Evolutionary conservation across 2,113 vertebrate genomes (phyloP), one percentile per base, ranked within the genome.

Genomic region (Mesembrinibis cayennensis): DNA sequence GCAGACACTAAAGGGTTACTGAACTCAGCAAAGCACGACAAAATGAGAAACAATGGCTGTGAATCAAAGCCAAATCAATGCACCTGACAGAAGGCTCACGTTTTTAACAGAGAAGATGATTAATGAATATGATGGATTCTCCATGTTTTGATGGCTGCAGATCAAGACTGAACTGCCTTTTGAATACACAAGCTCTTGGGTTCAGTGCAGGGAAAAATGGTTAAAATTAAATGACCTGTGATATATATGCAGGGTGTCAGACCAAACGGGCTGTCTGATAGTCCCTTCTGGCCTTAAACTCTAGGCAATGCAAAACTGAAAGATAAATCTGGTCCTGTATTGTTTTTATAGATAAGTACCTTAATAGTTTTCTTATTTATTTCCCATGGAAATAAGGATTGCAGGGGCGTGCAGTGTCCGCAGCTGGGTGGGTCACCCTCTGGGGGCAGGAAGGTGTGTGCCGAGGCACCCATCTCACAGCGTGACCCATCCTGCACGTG

Each of bases 401-500:
- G 47, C 44, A 38, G 58, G 27, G 6, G 10, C 2, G 6, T 10
- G 3, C 20, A 56, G 13, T 9, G 50, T n/a, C 36, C 15, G 50
- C 53, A 49, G 58, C 18, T 4, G 6, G 14, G 34, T 22, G 22
- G 47, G 26, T 63, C 47, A 82, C 36, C n/a, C 21, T 3, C 4
- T 30, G 56, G 14, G 34, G 73, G 19, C 69, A 71, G 55, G 69
- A 30, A 29, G 55, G 34, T 14, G 16, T 52, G 76, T 32, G 52
- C 69, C 0, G 0, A 5, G 71, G 34, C 27, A 4, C 11, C 59
- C 66, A 2, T 2, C 13, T 45, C 12, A 1, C 0, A 0, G 3
- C 3, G 30, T 22, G 47, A 74, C 26, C 59, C 61, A 9, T 47
- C 55, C 38, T 38, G 50, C 40, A 66, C 30, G 2, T 10, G 2